Evolutionary conservation across 2,888 invertebrate species (phyloP), one percentile per base, ranked within the genome.

Genomic region (Acanthosepion lycidas): DNA sequence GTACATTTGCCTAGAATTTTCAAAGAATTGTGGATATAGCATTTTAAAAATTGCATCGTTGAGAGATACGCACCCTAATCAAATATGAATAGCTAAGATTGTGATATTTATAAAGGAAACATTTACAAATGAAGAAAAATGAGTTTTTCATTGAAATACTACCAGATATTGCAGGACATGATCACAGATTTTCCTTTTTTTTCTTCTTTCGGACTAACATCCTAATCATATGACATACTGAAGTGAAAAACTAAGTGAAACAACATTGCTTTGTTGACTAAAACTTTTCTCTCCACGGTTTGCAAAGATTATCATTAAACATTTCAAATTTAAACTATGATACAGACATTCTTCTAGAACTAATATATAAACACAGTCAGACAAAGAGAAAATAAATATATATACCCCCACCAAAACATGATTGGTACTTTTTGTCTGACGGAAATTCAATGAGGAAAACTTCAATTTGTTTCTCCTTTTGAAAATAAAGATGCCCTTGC

Each of bases 251-350:
- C 33, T 33, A 78, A 78, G n/a, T 15, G 78, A 78, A 78, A 78
- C 78, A 78, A 78, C n/a, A 33, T 78, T 78, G n/a, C n/a, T n/a
- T 78, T 78, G 78, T 78, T 78, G 78, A 78, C 78, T 78, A 78
- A 33, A 78, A n/a, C 33, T n/a, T 78, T 78, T 78, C 5, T 78
- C n/a, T 33, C n/a, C 78, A 78, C 15, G 18, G 78, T 78, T 78
- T 78, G 78, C 78, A 78, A 78, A 78, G 78, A 78, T 78, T 78
- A 78, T 78, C n/a, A 78, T 78, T 78, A 78, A n/a, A 78, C 78
- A 78, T n/a, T 78, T n/a, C 78, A 78, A 78, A 78, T 78, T 78
- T 33, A 78, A 78, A 78, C 78, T 78, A 78, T n/a, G 12, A n/a
- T 78, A 5, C 78, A 78, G 12, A 78, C 33, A n/a, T 18, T 33